A percentile compares a stretch with the other conserved stretches of the same genome.
These are phyloP conservation scores for Eleginops maclovinus DNA, from an alignment of 2,113 vertebrate species.

Conservation along the genomic window DNA sequence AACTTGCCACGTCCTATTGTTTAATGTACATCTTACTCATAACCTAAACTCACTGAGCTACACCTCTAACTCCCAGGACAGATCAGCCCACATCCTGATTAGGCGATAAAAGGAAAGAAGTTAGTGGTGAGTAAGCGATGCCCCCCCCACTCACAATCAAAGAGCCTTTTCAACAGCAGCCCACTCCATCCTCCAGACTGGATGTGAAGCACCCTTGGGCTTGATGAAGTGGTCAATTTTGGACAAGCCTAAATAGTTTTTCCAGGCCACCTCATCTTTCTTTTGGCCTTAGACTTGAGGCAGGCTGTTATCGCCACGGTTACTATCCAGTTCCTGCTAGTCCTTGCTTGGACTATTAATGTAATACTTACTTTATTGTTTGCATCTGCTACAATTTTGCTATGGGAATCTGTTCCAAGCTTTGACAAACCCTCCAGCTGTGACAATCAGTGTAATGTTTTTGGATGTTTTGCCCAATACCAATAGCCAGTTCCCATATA, in stretches of 20 bases:
- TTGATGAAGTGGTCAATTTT: slow-evolving; percentile 18
- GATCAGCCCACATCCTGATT: slow-evolving; percentile 5
- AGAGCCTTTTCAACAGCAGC: slow-evolving; percentile 22
- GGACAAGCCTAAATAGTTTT: neutral
- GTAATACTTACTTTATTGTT: slow-evolving; percentile 20
- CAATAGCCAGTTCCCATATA: slow-evolving; percentile 20
- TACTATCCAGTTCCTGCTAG: neutral
- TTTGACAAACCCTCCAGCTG: slow-evolving; percentile 33
- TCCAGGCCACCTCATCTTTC: neutral
- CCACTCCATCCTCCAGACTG: slow-evolving; percentile 21
- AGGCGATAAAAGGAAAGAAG: slow-evolving; percentile 1
- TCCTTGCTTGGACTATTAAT: neutral
- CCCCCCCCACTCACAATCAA: neutral
- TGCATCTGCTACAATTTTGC: slow-evolving; percentile 26
- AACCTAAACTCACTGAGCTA: neutral
- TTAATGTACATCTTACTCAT: slow-evolving; percentile 19
- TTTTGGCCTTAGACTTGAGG: neutral
- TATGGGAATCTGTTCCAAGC: slow-evolving; percentile 13
- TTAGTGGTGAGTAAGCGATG: neutral
- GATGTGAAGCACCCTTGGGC: slow-evolving; percentile 5
- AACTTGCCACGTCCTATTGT: neutral
- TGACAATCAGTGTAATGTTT: slow-evolving; percentile 7
- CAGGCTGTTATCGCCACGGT: neutral
- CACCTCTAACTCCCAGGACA: slow-evolving; percentile 18
- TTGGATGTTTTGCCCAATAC: slow-evolving; percentile 13